Percentiles rank a stretch among this genome's conserved stretches.
phyloP scores from a whole-genome alignment of 1,140 invertebrate genomes.

The Lordiphosa stackelbergi region DNA sequence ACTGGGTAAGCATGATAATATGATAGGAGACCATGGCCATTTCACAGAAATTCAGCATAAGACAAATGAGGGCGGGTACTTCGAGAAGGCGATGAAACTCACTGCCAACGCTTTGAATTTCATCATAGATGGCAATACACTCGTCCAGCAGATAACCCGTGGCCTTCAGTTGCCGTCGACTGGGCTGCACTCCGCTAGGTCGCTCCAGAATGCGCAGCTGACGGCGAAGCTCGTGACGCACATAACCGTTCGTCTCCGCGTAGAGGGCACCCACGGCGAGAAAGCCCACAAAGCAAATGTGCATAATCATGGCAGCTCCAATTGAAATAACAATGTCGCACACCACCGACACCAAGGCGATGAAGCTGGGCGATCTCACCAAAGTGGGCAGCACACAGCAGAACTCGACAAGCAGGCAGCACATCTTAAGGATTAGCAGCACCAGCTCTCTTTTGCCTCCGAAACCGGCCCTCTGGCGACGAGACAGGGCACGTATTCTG shows the following conservation, averaged over 20 bases:
- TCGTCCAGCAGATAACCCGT: constrained; percentile 45
- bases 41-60: constrained; percentile 30
- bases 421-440: constrained; percentile 33
- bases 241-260: constrained; percentile 44
- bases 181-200: constrained; percentile 7
- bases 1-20: constrained; percentile 28
- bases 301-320: constrained; percentile 34
- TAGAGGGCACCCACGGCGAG: constrained; percentile 54
- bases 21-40: constrained; percentile 38
- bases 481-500: constrained; percentile 25
- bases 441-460: constrained; percentile 46
- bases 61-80: constrained; percentile 31
- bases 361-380: not conserved
- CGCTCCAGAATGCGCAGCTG: constrained; percentile 47
- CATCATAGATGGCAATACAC: constrained; percentile 48
- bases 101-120: constrained; percentile 38
- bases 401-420: constrained; percentile 43
- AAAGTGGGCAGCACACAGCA: constrained; percentile 15
- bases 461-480: constrained; percentile 20
- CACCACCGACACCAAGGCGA: not conserved
- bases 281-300: constrained; percentile 53
- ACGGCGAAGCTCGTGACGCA: constrained; percentile 38
- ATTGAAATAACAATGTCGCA: constrained; percentile 22
- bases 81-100: constrained; percentile 43
- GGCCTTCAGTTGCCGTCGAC: constrained; percentile 21